Percentiles rank a stretch among this genome's conserved stretches.
Conservation (phyloP, 1,140 invertebrate genomes). For the Metaphire vulgaris region DNA sequence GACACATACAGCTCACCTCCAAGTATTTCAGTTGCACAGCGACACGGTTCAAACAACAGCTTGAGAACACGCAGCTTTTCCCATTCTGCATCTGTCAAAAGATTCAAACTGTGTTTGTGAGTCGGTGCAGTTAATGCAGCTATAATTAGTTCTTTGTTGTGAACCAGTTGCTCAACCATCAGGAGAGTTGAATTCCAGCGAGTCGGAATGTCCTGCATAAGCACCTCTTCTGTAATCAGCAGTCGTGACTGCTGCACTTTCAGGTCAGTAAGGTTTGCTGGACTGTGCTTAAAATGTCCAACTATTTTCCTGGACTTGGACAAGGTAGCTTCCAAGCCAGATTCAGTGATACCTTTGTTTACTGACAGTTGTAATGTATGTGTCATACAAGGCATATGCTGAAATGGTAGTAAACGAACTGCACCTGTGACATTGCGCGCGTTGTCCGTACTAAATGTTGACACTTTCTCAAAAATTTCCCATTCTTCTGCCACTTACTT, state of each 20-base stretch:
- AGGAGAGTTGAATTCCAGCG: not conserved
- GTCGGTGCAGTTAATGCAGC: not conserved
- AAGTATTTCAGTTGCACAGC: not conserved
- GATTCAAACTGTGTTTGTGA: not conserved
- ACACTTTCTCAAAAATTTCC: not conserved
- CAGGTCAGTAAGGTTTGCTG: not conserved
- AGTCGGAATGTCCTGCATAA: not conserved
- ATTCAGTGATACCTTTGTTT: not conserved
- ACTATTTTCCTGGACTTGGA: not conserved
- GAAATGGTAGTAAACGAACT: not conserved
- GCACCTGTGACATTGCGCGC: not conserved
- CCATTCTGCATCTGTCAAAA: not conserved
- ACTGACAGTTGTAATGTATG: not conserved
- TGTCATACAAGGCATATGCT: not conserved
- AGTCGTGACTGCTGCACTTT: not conserved
- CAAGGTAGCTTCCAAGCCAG: not conserved
- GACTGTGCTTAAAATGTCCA: not conserved
- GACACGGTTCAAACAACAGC: not conserved
- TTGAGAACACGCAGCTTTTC: not conserved
- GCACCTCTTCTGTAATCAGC: not conserved
- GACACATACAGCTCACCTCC: not conserved
- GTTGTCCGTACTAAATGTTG: not conserved
- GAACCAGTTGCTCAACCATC: not conserved
- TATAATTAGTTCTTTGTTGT: not conserved
- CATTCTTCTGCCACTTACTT: too few relatives aligned